Evolutionary conservation across 2,888 invertebrate genomes (phyloP).

Genomic region (Thalpophila matura): DNA sequence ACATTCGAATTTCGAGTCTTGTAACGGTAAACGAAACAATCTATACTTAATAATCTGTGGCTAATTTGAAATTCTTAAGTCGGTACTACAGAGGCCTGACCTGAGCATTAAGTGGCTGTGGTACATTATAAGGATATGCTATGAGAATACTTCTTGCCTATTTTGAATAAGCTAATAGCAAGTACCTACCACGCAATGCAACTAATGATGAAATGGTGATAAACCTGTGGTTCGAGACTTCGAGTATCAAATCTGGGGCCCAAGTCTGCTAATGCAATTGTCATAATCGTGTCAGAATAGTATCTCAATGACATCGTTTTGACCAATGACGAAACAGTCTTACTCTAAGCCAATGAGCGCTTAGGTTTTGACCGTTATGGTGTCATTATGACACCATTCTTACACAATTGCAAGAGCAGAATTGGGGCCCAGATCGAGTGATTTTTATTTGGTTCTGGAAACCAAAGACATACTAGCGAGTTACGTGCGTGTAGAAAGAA

Average conservation of each 20-base stretch:
- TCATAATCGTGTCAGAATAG: too few species aligned
- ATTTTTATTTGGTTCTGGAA: background rate
- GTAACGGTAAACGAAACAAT: slow-evolving; percentile 72
- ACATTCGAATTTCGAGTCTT: slow-evolving; percentile 73
- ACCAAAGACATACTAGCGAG: background rate
- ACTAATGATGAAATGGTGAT: slow-evolving; percentile 2
- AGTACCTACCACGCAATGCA: background rate
- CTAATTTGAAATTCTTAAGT: slow-evolving; percentile 69
- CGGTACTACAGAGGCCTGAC: slow-evolving; percentile 55
- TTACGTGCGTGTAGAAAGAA: background rate
- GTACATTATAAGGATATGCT: slow-evolving; percentile 38
- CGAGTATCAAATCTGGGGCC: background rate
- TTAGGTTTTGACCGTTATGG: too few species aligned
- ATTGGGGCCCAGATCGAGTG: too few species aligned
- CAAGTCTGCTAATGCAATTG: too few species aligned
- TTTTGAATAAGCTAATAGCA: slow-evolving; percentile 39
- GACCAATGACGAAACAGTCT: too few species aligned
- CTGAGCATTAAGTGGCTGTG: slow-evolving; percentile 43
- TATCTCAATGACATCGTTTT: too few species aligned
- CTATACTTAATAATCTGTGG: slow-evolving; percentile 71
- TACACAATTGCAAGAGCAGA: too few species aligned
- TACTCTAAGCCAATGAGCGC: too few species aligned
- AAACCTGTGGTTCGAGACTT: background rate
- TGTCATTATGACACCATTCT: too few species aligned
- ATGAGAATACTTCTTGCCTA: slow-evolving; percentile 29